Evolutionary conservation across 2,797 vertebrate genomes (phyloP).

Genomic region (Oceanodroma leucorhoa): DNA sequence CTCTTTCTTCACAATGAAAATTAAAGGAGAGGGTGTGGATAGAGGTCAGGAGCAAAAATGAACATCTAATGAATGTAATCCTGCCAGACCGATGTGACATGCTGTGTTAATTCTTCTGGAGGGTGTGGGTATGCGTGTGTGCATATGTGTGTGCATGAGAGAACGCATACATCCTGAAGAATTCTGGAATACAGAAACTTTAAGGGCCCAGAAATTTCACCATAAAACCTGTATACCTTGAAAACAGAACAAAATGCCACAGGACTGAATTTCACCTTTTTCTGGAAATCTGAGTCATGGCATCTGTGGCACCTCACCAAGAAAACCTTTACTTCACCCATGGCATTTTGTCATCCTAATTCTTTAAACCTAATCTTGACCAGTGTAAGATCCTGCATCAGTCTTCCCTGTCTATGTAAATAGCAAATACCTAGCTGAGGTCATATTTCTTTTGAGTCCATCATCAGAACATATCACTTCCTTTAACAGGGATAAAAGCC

Average conservation of each 20-base stretch:
- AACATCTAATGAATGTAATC: neutral
- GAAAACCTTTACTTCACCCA: neutral
- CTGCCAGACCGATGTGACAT: neutral
- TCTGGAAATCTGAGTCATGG: neutral
- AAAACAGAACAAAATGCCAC: neutral
- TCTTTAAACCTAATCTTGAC: neutral
- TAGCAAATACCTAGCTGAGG: neutral
- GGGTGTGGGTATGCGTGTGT: neutral
- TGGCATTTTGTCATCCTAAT: neutral
- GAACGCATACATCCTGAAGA: neutral
- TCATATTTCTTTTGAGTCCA: neutral
- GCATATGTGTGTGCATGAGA: neutral
- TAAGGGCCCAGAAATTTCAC: neutral
- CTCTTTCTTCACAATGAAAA: conserved; percentile 9
- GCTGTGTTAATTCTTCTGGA: neutral
- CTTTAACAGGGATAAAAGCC: neutral
- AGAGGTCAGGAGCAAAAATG: conserved; percentile 9
- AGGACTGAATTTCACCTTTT: neutral
- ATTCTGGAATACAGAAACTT: neutral
- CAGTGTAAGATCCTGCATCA: neutral
- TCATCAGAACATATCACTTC: neutral
- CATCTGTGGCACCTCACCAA: neutral
- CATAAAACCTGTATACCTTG: neutral
- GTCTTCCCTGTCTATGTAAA: neutral
- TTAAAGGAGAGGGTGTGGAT: neutral